A percentile compares a stretch with the other conserved stretches of the same genome.
Evolutionary conservation across 92 coral and sea anemone genomes (phyloP).

Genomic region (Zoanthus sociatus): DNA sequence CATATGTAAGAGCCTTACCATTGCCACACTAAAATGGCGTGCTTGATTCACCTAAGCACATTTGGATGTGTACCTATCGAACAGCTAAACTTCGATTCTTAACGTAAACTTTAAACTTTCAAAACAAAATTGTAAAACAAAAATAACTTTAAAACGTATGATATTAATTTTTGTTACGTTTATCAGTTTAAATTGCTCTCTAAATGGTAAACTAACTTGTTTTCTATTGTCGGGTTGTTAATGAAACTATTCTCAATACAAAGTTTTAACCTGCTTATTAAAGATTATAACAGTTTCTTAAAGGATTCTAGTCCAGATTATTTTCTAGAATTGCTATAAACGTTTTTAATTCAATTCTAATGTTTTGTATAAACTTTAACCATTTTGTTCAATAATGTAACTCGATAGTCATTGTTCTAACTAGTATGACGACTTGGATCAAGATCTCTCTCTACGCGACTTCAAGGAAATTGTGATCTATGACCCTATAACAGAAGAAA

Average conservation of each 20-base stretch:
- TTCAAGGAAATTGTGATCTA: conserved; percentile 85
- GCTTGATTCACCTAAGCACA: not conserved
- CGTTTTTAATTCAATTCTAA: not conserved
- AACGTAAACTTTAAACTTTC: not conserved
- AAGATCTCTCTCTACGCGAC: conserved; percentile 75
- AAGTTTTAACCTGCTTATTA: no score
- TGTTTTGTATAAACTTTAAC: not conserved
- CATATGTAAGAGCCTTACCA: not conserved
- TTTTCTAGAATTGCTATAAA: not conserved
- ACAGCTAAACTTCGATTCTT: not conserved
- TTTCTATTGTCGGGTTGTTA: no score
- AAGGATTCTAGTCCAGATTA: no score
- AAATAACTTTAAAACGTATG: not conserved
- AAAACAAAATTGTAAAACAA: not conserved
- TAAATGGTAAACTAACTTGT: no score
- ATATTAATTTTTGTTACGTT: no score
- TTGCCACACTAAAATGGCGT: not conserved
- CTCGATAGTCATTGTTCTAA: conserved; percentile 55
- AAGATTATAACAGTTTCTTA: no score
- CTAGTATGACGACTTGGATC: conserved; percentile 62
- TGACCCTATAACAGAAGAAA: conserved; percentile 84
- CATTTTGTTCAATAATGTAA: conserved; percentile 47
- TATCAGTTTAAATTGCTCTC: no score
- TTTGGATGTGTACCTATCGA: no score
- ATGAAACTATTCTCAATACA: no score